Evolutionary conservation across 2,888 invertebrate species (phyloP).

Genomic region (Stenichneumon culpator): DNA sequence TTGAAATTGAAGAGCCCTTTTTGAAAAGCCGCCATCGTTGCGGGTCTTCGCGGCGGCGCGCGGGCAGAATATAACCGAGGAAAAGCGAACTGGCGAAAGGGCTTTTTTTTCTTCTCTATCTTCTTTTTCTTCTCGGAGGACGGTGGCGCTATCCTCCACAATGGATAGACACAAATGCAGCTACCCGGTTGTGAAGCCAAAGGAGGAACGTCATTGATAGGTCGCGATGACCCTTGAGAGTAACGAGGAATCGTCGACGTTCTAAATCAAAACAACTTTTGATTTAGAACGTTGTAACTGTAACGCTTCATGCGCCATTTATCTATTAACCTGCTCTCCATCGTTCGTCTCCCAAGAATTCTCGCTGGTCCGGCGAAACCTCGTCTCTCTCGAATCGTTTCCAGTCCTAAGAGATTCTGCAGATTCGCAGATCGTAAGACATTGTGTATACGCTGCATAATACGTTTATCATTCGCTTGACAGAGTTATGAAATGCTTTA

Average conservation of each 20-base stretch:
- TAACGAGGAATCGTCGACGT: conserved; percentile 25
- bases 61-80: conserved; percentile 21
- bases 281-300: neutral
- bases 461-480: neutral
- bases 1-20: conserved; percentile 60
- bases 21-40: conserved; percentile 19
- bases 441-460: neutral
- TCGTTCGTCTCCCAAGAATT: neutral
- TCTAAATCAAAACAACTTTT: neutral
- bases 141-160: neutral
- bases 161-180: neutral
- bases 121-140: neutral
- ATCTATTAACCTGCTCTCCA: neutral
- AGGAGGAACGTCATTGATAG: neutral
- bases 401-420: too few species aligned
- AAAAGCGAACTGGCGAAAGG: conserved; percentile 4
- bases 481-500: neutral
- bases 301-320: neutral
- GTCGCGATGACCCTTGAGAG: conserved; percentile 20
- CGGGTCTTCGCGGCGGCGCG: neutral
- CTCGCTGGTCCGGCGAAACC: too few species aligned
- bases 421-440: neutral
- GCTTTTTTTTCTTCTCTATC: conserved; percentile 22
- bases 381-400: too few species aligned
- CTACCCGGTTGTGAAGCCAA: neutral